Evolutionary conservation across 2,888 invertebrate species (phyloP).

Genomic region (Lamellibrachia satsuma): DNA sequence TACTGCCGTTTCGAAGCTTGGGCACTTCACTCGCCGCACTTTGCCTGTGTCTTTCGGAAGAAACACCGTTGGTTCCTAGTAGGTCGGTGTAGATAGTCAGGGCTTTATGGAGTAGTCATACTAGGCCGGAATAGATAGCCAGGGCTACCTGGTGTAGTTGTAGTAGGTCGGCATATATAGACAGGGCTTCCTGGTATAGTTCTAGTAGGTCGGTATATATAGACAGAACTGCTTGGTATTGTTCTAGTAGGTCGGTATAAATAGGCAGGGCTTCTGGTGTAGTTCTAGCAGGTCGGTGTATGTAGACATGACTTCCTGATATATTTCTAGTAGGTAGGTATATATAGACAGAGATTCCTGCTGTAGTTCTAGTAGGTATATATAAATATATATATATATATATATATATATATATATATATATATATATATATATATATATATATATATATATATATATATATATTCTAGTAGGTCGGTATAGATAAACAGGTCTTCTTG

Average conservation of each 20-base stretch:
- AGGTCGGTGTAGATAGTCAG: background rate
- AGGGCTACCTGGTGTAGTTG: background rate
- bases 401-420: constrained; percentile 19
- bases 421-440: constrained; percentile 19
- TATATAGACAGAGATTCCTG: no score
- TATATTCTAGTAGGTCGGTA: background rate
- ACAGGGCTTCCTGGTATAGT: background rate
- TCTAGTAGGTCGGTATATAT: background rate
- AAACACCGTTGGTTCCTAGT: no score
- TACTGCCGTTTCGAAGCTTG: no score
- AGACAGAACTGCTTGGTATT: background rate
- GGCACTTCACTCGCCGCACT: no score
- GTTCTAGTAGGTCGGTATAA: no score
- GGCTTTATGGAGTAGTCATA: background rate
- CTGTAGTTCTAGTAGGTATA: background rate
- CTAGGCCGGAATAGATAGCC: background rate
- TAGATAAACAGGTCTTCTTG: background rate
- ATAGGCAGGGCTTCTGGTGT: no score
- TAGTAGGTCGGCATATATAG: background rate
- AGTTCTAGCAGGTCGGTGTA: no score
- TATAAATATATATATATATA: constrained; percentile 18
- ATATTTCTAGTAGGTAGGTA: no score
- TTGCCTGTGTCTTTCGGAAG: no score
- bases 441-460: no score
- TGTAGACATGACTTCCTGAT: no score